Evolutionary conservation across 2,797 vertebrate species (phyloP).

Genomic region (Sphaeramia orbicularis): DNA sequence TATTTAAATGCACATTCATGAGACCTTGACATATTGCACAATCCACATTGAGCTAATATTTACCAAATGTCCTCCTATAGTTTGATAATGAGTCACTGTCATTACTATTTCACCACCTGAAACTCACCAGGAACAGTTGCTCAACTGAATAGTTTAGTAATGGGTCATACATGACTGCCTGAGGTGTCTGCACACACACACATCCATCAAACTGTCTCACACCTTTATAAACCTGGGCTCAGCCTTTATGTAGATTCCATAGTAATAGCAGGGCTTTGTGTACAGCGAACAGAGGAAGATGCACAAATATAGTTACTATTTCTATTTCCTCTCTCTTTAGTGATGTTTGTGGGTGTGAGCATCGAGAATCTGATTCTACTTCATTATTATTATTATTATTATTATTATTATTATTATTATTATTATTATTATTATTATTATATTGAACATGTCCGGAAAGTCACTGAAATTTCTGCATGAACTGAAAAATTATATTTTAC

Average conservation of each 20-base stretch:
- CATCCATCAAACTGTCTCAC: conserved; percentile 38
- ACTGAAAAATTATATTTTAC: too few relatives aligned
- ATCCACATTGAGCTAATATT: conserved; percentile 35
- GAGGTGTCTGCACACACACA: conserved; percentile 5
- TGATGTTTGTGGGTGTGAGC: too few relatives aligned
- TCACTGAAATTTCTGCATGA: too few relatives aligned
- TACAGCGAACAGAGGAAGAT: background rate
- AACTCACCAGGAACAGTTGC: conserved; percentile 34
- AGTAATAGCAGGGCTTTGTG: conserved; percentile 26
- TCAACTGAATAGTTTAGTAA: conserved; percentile 41
- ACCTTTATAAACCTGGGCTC: conserved; percentile 29
- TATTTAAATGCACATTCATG: background rate
- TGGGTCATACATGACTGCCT: conserved; percentile 7
- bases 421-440: too few relatives aligned
- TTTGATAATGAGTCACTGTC: conserved; percentile 53
- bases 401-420: too few relatives aligned
- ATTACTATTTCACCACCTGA: conserved; percentile 10
- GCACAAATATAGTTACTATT: too few relatives aligned
- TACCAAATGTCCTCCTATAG: conserved; percentile 36
- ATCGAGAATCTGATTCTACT: too few relatives aligned
- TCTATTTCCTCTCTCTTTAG: too few relatives aligned
- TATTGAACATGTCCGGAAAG: too few relatives aligned
- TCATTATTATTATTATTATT: too few relatives aligned
- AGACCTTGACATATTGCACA: conserved; percentile 9
- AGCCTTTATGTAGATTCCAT: conserved; percentile 39